Conservation (phyloP, 1,140 invertebrate species). For the Plodia interpunctella region DNA sequence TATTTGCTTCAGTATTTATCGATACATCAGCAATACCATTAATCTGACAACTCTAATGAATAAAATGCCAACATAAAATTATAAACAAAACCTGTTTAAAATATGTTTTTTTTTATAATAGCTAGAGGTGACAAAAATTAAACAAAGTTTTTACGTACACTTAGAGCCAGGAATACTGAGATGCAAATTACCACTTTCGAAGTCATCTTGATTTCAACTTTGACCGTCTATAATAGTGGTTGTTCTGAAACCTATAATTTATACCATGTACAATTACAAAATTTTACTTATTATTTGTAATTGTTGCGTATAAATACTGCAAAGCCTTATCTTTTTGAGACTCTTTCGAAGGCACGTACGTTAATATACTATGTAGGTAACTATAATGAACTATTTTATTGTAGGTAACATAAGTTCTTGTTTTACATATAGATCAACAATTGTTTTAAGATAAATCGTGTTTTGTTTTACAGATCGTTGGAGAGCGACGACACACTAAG, state of each 20-base stretch:
- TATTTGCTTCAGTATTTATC: too few species aligned
- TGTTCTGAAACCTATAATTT: background rate
- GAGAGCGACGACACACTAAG: too few species aligned
- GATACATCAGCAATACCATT: too few species aligned
- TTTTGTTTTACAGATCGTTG: too few species aligned
- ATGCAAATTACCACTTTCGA: background rate
- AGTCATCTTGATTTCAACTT: constrained; percentile 6
- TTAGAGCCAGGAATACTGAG: constrained; percentile 1
- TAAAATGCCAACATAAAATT: too few species aligned
- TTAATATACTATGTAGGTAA: background rate
- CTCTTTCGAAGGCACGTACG: background rate
- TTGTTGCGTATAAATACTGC: background rate
- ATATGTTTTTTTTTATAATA: too few species aligned
- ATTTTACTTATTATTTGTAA: background rate
- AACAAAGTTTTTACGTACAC: background rate
- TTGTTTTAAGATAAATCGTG: too few species aligned
- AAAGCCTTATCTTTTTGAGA: constrained; percentile 2
- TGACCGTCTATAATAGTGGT: background rate
- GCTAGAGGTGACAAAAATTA: too few species aligned
- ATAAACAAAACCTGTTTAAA: too few species aligned
- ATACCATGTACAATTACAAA: background rate
- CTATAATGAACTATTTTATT: too few species aligned
- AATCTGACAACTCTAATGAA: too few species aligned
- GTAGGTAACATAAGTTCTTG: background rate
- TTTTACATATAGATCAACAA: too few species aligned